phyloP scores from a whole-genome alignment of 2,113 vertebrate species.

The Anoura caudifer region DNA sequence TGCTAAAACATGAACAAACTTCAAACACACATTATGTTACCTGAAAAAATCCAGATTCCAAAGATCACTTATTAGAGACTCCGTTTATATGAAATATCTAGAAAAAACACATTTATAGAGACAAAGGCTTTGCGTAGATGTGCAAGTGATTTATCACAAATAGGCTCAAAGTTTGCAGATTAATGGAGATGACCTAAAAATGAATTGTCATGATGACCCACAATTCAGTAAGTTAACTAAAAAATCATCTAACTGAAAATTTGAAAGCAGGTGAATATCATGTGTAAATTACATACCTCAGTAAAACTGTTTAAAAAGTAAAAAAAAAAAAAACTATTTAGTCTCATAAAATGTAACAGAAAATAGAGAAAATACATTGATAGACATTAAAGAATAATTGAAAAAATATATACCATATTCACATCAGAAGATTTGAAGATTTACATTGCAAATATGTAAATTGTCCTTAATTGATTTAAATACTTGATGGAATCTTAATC shows the following conservation, averaged over 20 bases:
- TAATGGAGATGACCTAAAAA: neutral
- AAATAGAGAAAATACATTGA: neutral
- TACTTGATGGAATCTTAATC: neutral
- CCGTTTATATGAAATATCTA: neutral
- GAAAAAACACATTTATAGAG: conserved; percentile 26
- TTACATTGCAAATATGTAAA: neutral
- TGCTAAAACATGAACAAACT: neutral
- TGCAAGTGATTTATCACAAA: neutral
- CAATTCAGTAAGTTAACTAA: conserved; percentile 7
- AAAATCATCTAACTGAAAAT: neutral
- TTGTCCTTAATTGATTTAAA: neutral
- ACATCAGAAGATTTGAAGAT: neutral
- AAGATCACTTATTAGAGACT: neutral
- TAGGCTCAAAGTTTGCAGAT: neutral
- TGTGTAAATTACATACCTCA: conserved; percentile 1
- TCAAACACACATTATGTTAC: neutral
- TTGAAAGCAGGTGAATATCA: neutral
- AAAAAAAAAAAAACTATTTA: neutral
- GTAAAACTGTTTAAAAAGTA: neutral
- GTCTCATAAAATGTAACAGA: conserved; percentile 12
- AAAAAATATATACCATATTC: neutral
- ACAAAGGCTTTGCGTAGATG: neutral
- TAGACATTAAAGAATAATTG: conserved; percentile 20
- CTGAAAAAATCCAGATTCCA: conserved; percentile 13
- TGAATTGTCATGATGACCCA: neutral